Base-by-base conservation (phyloP, 2,888 invertebrate genomes). In the Lordiphosa fenestrarum region DNA sequence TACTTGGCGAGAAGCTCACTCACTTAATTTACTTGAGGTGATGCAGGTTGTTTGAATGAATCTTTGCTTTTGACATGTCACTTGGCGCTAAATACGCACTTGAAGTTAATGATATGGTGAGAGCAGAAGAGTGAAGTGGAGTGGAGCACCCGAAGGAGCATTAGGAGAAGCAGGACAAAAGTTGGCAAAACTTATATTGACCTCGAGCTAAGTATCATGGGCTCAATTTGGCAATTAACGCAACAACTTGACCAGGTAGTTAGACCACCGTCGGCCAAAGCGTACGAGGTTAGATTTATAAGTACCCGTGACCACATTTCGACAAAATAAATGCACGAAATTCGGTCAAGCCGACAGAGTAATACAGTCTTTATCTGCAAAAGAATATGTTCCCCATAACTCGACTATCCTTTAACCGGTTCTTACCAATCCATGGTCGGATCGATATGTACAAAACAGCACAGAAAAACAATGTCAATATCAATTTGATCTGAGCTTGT, bases 11-110 rank as follows among this genome's bases (percentile, higher is more conserved):
- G 52, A 39, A 61, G 67, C 62, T 30, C 71, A 77, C 73, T 58
- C 60, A 80, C 71, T 77, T 75, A 82, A 80, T 78, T 80, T 82
- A 67, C 68, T 54, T 57, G 35, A 62, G 68, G 60, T 69, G 65
- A 62, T 66, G 56, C 55, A 42, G 57, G 41, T 53, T 62, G 59
- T 58, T 55, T 41, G 66, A 66, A 66, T 80, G 59, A 83, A 76
- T 82, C 71, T 75, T 65, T 77, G 77, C 66, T 66, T 73, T 69
- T 83, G 77, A 77, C 77, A 73, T 71, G 73, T 73, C 83, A 71
- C 77, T 73, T 55, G 60, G 51, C 69, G 58, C 76, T 75, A 71
- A 78, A 72, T 61, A 71, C 63, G 60, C 71, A 75, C 83, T 82
- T 69, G 54, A 71, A 63, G 36, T 53, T 58, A 64, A 69, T 69